Base-by-base conservation (phyloP, 2,888 invertebrate genomes). In the Gastracanthus pulcherrimus region DNA sequence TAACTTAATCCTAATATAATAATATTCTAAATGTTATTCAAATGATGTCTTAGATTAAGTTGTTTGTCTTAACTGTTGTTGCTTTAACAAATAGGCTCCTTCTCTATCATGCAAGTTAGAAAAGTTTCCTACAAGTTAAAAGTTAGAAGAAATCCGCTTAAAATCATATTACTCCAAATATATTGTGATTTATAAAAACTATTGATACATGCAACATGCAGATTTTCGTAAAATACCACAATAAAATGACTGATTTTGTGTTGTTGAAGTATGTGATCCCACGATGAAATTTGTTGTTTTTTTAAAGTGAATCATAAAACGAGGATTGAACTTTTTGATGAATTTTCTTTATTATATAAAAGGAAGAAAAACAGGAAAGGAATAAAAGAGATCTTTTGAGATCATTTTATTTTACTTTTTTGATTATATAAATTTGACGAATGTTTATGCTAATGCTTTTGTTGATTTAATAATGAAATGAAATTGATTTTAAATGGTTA, bases 51-150 rank as follows among this genome's bases (percentile, higher is more conserved):
- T n/a, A n/a, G n/a, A n/a, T n/a, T n/a, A n/a, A n/a, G n/a, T n/a
- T n/a, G n/a, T n/a, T n/a, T n/a, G n/a, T n/a, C n/a, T n/a, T n/a
- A n/a, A n/a, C n/a, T n/a, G n/a, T 74, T 29, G 26, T 29, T 13
- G 36, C 55, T 36, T 76, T 76, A 75, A 84, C 76, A 77, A 69
- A 77, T 83, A 81, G 84, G 82, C 11, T 7, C 83, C 84, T 87
- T 86, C 76, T 82, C 81, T 84, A 85, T 67, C 86, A 85, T 87
- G 87, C 87, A 86, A 84, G 85, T 76, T 85, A 85, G 80, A 84
- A 81, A 85, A 87, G 83, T 72, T 76, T 86, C 82, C 84, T 69
- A 83, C 64, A 75, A 84, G 67, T 83, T 75, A 82, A 84, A 77
- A 75, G 31, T 6, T 13, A 36, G 48, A 19, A 51, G 16, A 13